Evolutionary conservation across 1,140 invertebrate genomes (phyloP).

Genomic region (Lordiphosa clarofinis): DNA sequence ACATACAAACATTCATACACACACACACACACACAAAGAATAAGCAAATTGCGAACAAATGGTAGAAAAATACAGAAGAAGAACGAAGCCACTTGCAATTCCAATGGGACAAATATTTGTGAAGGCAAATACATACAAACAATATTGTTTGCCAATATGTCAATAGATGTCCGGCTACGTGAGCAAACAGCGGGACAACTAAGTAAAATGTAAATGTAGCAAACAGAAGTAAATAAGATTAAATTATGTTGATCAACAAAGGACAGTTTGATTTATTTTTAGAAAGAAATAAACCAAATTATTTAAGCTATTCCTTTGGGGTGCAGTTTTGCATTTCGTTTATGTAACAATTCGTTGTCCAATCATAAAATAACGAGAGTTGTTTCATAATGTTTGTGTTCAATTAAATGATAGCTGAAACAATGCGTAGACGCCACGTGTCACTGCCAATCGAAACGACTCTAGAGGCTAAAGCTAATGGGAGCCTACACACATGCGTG

Average conservation of each 20-base stretch:
- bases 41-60: conserved; percentile 55
- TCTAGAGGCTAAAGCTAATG: not conserved
- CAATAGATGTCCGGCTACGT: conserved; percentile 46
- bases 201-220: conserved; percentile 12
- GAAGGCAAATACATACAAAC: conserved; percentile 26
- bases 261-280: no score
- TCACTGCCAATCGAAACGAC: no score
- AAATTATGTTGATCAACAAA: conserved; percentile 26
- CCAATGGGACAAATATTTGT: conserved; percentile 40
- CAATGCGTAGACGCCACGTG: no score
- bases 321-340: no score
- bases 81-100: conserved; percentile 49
- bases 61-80: conserved; percentile 24
- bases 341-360: no score
- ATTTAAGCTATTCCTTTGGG: no score
- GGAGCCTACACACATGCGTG: not conserved
- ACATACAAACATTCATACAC: not conserved
- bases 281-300: no score
- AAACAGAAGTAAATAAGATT: conserved; percentile 36
- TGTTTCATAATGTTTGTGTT: no score
- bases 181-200: conserved; percentile 18
- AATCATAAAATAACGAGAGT: no score
- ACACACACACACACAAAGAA: conserved; percentile 12
- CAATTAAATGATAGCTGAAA: no score
- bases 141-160: conserved; percentile 49